Evolutionary conservation across 2,797 vertebrate species (phyloP), one percentile per base, ranked within the genome.

Genomic region (Cynopterus sphinx): DNA sequence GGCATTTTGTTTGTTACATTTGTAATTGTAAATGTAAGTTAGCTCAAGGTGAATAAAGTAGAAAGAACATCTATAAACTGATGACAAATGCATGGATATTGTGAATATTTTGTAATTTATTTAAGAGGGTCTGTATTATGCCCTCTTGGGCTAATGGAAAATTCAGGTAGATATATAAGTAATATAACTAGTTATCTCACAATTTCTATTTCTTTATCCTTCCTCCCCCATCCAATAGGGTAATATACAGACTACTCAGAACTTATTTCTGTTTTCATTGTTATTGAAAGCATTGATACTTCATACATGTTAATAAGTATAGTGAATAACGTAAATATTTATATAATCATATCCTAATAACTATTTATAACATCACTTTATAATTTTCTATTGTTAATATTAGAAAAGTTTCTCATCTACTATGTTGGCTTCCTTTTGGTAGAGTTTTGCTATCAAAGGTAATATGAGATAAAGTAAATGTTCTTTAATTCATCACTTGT

Each of bases 381-480:
- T 75, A 83, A 84, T 95, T 96, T 94, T 83, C 59, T 79, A 43
- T 83, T 94, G 68, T 90, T 67, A 94, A 83, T 90, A 90, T 90
- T 70, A 63, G 26, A 90, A 94, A 59, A 84, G 12, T 83, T 93
- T 96, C 51, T 79, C 75, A 87, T 79, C 83, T 88, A 82, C 84
- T 73, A 55, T 73, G 19, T 86, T 65, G 11, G 12, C 39, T 95
- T 97, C 85, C 55, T 19, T 87, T 79, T 53, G 46, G 79, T 77
- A 36, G 51, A 92, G 39, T 70, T 91, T 83, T 79, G 31, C 63
- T 94, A 61, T 77, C 49, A 67, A 87, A 51, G 70, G 21, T 85
- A 51, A 91, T 91, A 33, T 65, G 15, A 94, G 83, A 84, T 39
- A 74, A 79, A 19, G 36, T 51, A 31, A 89, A 75, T 70, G 5